phyloP scores from a whole-genome alignment of 2,113 vertebrate species.

The Carassius gibelio region DNA sequence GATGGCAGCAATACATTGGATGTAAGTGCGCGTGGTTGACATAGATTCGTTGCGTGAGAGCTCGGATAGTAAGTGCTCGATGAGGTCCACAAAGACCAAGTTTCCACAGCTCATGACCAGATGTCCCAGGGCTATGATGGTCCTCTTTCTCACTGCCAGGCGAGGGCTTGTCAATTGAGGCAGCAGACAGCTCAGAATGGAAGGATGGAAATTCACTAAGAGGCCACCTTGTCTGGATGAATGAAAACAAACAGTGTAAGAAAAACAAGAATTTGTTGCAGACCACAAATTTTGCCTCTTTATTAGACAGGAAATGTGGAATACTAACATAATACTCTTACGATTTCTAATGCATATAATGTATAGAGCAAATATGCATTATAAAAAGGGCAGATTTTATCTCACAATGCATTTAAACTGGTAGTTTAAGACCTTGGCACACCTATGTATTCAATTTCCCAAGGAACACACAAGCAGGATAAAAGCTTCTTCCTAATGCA shows the following conservation, averaged over 20 bases:
- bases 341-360: no score
- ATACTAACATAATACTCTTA: no score
- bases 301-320: background rate
- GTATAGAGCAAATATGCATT: no score
- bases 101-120: slow-evolving; percentile 99
- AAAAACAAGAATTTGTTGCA: background rate
- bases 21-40: slow-evolving; percentile 98
- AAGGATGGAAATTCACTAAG: slow-evolving; percentile 98
- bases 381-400: no score
- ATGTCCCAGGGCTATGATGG: slow-evolving; percentile 98
- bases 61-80: slow-evolving; percentile 95
- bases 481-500: background rate
- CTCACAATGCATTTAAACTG: no score
- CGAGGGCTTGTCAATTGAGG: slow-evolving; percentile 98
- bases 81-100: slow-evolving; percentile 97
- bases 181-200: slow-evolving; percentile 97
- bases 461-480: background rate
- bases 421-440: background rate
- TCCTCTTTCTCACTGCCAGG: slow-evolving; percentile 98
- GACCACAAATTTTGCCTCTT: background rate
- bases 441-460: background rate
- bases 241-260: slow-evolving; percentile 34
- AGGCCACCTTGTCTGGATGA: slow-evolving; percentile 94
- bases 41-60: slow-evolving; percentile 97
- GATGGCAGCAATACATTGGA: slow-evolving; percentile 98